Percentiles rank a stretch among this genome's conserved stretches.
phyloP scores from a whole-genome alignment of 2,888 invertebrate genomes.

The Carabus problematicus region DNA sequence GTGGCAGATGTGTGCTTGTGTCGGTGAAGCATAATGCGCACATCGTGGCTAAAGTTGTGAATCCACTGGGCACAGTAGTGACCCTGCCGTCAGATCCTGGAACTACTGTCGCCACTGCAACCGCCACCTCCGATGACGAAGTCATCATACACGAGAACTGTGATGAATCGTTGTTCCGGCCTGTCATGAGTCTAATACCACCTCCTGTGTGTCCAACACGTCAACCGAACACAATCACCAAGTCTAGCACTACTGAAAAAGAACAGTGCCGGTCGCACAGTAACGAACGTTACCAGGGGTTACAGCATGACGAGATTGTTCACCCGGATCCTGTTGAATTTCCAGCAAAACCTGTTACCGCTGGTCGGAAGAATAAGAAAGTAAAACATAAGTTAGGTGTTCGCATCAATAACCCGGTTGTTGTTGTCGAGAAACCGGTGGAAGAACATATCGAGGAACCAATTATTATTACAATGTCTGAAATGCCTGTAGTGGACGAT shows the following conservation, averaged over 20 bases:
- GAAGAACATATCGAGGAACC: not conserved
- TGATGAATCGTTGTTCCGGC: constrained; percentile 74
- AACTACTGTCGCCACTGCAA: no score
- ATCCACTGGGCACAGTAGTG: constrained; percentile 78
- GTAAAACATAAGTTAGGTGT: constrained; percentile 58
- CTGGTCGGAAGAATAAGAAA: constrained; percentile 53
- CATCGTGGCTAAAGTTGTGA: constrained; percentile 74
- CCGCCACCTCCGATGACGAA: constrained; percentile 54
- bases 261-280: constrained; percentile 10
- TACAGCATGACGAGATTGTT: constrained; percentile 32
- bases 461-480: not conserved
- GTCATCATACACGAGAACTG: constrained; percentile 65
- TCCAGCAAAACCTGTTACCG: constrained; percentile 45
- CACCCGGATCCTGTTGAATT: constrained; percentile 26
- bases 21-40: constrained; percentile 58
- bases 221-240: constrained; percentile 49
- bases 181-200: constrained; percentile 63
- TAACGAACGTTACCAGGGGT: constrained; percentile 34
- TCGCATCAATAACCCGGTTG: constrained; percentile 50
- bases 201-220: constrained; percentile 56
- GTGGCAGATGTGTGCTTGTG: constrained; percentile 62
- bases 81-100: constrained; percentile 52
- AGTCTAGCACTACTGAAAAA: constrained; percentile 45
- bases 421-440: not conserved
- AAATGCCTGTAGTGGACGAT: constrained; percentile 10